Base-by-base conservation (phyloP, 2,888 invertebrate species). In the Dexiosoma caninum region DNA sequence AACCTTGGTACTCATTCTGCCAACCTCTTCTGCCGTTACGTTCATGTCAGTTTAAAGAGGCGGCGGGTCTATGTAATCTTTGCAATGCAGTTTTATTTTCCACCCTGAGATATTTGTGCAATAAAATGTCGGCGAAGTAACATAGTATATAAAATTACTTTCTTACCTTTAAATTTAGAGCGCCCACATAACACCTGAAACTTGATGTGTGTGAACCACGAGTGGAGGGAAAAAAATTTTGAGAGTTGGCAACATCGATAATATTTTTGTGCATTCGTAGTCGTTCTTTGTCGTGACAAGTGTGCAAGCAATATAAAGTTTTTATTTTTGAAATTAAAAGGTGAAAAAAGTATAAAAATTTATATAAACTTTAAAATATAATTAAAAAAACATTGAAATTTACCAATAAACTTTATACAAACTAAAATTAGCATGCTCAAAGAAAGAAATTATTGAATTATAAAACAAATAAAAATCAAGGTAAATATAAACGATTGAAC, bases 211-310 rank as follows among this genome's bases (percentile, higher is more conserved):
- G n/a, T n/a, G n/a, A n/a, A n/a, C n/a, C n/a, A n/a, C n/a, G n/a
- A n/a, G n/a, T n/a, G n/a, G n/a, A n/a, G n/a, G n/a, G n/a, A n/a
- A n/a, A 9, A 0, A 19, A 19, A 21, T 21, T 6, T 12, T 46
- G 0, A 1, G 16, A 21, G 6, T 14, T 51, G 66, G 66, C 51
- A 51, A 23, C 30, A 16, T 19, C 12, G 1, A 5, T 14, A n/a
- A 14, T 27, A 35, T 12, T 35, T 44, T 59, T 76, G 30, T 69
- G 70, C 70, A 77, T 70, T 77, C 76, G 77, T 69, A 62, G 35
- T 78, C 66, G 59, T 78, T 78, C 64, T 51, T 72, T 66, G 78
- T 78, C 78, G 72, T 78, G 78, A 78, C 64, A 78, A 78, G 71
- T 78, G 71, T 59, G 71, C 59, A 64, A 30, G 37, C 27, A 66